These are phyloP conservation scores for Eudemis profundana DNA, from an alignment of 2,888 invertebrate genomes.

Conservation along the genomic window DNA sequence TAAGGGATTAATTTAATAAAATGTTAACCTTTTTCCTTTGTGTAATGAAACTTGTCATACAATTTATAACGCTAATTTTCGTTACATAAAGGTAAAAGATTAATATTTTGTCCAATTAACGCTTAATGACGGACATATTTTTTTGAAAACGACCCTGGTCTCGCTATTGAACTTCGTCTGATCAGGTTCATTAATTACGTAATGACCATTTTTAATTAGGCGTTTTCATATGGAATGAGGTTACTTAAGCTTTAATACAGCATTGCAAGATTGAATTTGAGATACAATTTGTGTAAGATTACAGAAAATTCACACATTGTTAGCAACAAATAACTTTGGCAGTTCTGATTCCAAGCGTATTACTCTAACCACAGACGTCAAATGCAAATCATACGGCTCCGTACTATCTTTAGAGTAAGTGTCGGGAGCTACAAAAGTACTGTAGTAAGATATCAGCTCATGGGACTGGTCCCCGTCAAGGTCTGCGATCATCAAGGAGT, in stretches of 20 bases:
- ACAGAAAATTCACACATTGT: constrained; percentile 50
- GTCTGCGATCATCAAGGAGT: constrained; percentile 90
- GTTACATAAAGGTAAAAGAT: no score
- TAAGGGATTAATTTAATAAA: no score
- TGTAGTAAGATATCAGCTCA: constrained; percentile 91
- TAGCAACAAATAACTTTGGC: constrained; percentile 87
- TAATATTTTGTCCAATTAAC: no score
- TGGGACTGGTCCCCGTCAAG: constrained; percentile 90
- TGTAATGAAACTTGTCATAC: no score
- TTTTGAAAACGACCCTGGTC: no score
- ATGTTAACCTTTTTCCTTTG: no score
- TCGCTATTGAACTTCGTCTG: no score
- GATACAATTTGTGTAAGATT: not conserved
- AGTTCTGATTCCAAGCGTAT: constrained; percentile 90
- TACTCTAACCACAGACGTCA: constrained; percentile 88
- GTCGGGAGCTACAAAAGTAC: constrained; percentile 85
- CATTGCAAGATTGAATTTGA: not conserved
- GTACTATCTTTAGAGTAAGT: constrained; percentile 69
- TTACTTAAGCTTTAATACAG: not conserved
- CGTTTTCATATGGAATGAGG: not conserved
- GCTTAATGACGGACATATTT: no score
- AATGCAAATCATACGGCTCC: constrained; percentile 80
- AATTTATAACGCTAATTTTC: no score
- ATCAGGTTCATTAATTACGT: no score
- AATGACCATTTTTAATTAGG: not conserved